phyloP scores from a whole-genome alignment of 1,140 invertebrate species.

The Lordiphosa mommai region DNA sequence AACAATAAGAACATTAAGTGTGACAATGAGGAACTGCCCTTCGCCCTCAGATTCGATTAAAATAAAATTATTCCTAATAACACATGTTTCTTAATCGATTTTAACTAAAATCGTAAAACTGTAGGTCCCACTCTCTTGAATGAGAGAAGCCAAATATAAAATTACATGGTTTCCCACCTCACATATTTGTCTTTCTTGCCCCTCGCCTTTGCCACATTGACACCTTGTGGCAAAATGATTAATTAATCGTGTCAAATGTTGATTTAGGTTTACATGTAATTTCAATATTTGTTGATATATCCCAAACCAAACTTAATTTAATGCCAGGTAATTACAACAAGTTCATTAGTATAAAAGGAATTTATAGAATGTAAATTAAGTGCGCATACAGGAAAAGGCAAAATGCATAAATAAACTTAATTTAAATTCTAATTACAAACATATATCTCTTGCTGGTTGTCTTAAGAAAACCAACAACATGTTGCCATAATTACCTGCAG shows the following conservation, averaged over 20 bases:
- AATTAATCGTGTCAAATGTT: conserved; percentile 38
- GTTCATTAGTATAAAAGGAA: conserved; percentile 21
- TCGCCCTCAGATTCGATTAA: too few relatives aligned
- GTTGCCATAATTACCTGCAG: not conserved
- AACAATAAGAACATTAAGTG: too few relatives aligned
- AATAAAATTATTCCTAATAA: too few relatives aligned
- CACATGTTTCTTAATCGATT: too few relatives aligned
- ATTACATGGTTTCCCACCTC: too few relatives aligned
- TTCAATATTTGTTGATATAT: not conserved
- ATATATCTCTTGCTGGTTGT: not conserved
- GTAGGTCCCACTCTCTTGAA: too few relatives aligned
- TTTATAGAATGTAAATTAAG: conserved; percentile 2
- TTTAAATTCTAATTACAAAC: too few relatives aligned
- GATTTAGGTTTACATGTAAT: not conserved
- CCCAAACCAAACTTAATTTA: not conserved
- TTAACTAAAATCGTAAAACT: too few relatives aligned
- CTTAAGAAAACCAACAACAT: not conserved
- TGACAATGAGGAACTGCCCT: too few relatives aligned
- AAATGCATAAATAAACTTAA: conserved; percentile 2
- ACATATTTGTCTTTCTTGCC: too few relatives aligned
- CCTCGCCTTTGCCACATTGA: conserved; percentile 7
- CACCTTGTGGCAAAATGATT: conserved; percentile 43
- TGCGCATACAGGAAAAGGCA: too few relatives aligned
- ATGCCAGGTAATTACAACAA: conserved; percentile 11
- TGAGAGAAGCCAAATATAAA: too few relatives aligned